Base-by-base conservation (phyloP, 2,888 invertebrate genomes). In the Automeris io region DNA sequence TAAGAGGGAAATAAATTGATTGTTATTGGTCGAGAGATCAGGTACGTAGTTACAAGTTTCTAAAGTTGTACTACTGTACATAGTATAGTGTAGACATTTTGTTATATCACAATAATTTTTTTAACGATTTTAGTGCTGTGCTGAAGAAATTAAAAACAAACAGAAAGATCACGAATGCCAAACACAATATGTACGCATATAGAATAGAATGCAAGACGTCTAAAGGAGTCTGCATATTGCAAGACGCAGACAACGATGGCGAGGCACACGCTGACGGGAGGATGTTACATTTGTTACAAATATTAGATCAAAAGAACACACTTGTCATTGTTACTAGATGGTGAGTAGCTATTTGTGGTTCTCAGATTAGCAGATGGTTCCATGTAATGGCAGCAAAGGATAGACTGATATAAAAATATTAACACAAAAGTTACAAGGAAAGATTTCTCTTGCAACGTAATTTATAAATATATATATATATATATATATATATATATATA, bases 171-270 rank as follows among this genome's bases (percentile, higher is more conserved):
- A 82, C 89, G 0, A 88, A 92, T 50, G 96, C 96, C 0, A 94
- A 93, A 5, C 96, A 96, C 74, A 96, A 96, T 61, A 94, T 96
- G 61, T 89, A 89, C 50, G 96, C 95, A 0, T 96, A 93, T 64
- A 61, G 86, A 1, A 76, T 86, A 39, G 82, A 81, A 33, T 54
- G 65, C 1, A 58, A 61, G 34, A 72, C 79, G 0, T 49, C 54
- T 0, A 77, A 72, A 32, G 78, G 77, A 0, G 53, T 49, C 0
- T 61, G 57, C 0, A 52, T 74, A 34, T 31, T 89, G 8, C 89
- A 92, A 61, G 94, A 95, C 50, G 95, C 91, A 70, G 92, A 94
- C 43, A 95, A 96, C 63, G 96, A 96, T 64, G 96, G 96, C 0
- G 96, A 96, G 70, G 82, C 87, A 1, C 92, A 93, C 57, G 96